phyloP scores from a whole-genome alignment of 2,888 invertebrate species.

The Bibio marci region DNA sequence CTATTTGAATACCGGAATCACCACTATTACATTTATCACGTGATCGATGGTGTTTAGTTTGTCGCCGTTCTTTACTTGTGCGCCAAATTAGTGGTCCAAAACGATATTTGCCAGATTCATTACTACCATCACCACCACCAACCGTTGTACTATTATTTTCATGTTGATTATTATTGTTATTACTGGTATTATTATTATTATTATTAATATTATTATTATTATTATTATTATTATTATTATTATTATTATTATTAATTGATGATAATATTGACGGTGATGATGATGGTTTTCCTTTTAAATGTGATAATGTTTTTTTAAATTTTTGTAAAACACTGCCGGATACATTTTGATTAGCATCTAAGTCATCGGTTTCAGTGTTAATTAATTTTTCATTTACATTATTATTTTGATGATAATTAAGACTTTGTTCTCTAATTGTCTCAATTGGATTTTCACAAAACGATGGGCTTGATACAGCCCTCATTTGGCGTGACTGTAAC shows the following conservation, averaged over 20 bases:
- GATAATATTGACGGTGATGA: conserved; percentile 8
- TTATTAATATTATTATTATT: conserved; percentile 4
- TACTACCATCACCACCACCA: background rate
- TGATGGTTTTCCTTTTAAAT: conserved; percentile 19
- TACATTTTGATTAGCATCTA: background rate
- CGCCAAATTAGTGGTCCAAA: conserved; percentile 57
- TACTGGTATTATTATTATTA: conserved; percentile 6
- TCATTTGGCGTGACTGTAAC: conserved; percentile 26
- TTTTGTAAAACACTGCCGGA: conserved; percentile 47
- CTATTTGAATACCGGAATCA: conserved; percentile 56
- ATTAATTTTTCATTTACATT: too few relatives aligned
- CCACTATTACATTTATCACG: conserved; percentile 57
- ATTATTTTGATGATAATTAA: background rate
- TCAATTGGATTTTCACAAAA: conserved; percentile 18
- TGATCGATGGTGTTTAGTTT: conserved; percentile 47
- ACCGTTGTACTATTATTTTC: background rate
- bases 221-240: conserved; percentile 3
- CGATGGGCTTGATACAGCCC: conserved; percentile 28
- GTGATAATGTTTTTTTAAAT: conserved; percentile 50
- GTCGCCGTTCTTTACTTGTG: conserved; percentile 50
- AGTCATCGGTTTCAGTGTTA: background rate
- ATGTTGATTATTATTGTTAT: too few relatives aligned
- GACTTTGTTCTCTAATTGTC: conserved; percentile 6
- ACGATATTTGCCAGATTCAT: conserved; percentile 26
- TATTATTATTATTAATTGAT: conserved; percentile 3